These are phyloP conservation scores for Pangasius djambal DNA, from an alignment of 2,797 vertebrate genomes.

Conservation along the genomic window DNA sequence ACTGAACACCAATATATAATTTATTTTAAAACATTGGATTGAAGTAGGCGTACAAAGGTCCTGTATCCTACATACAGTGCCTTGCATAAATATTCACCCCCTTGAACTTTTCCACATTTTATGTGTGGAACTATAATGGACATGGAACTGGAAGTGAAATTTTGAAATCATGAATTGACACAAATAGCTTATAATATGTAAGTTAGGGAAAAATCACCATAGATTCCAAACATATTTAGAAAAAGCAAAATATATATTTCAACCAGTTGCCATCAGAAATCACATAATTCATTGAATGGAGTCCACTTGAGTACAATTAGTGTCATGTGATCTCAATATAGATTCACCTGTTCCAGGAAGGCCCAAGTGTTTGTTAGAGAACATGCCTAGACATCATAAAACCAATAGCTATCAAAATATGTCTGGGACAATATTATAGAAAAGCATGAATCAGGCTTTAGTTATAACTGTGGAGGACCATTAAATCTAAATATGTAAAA, in stretches of 20 bases:
- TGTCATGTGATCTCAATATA: not conserved
- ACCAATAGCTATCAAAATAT: not conserved
- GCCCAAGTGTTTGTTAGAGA: not conserved
- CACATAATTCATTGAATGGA: not conserved
- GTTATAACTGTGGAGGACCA: not conserved
- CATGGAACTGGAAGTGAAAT: not conserved
- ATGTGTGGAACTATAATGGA: not conserved
- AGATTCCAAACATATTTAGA: not conserved
- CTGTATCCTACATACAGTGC: not conserved
- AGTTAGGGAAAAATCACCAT: not conserved
- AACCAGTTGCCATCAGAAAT: not conserved
- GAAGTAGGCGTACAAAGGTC: not conserved
- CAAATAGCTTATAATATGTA: not conserved
- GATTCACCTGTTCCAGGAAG: not conserved
- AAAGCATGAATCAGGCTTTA: not conserved
- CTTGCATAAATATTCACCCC: not conserved
- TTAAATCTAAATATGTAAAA: not conserved
- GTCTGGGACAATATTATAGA: not conserved
- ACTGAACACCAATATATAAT: not conserved
- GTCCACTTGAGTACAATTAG: not conserved
- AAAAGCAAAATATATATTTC: not conserved
- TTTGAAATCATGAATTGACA: not conserved
- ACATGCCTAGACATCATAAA: not conserved
- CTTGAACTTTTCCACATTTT: not conserved
- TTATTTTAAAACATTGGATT: not conserved